Evolutionary conservation across 2,113 vertebrate species (phyloP).

Genomic region (Tragulus kanchil): DNA sequence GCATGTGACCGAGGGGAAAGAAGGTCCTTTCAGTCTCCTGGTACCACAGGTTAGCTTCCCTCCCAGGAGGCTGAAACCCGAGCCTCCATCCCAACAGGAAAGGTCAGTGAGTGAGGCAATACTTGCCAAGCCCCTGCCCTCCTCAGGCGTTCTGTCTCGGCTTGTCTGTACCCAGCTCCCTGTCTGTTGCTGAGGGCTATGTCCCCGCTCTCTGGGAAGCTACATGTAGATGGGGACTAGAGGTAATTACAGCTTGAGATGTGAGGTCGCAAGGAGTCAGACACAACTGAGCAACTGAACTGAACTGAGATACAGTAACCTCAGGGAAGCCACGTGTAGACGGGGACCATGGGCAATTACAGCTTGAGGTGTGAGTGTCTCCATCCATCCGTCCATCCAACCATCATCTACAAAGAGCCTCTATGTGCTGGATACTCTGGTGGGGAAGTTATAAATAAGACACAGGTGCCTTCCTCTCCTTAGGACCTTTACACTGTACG

Average conservation of each 20-base stretch:
- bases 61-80: constrained; percentile 65
- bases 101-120: constrained; percentile 70
- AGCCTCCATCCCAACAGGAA: constrained; percentile 69
- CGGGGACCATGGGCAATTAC: not conserved
- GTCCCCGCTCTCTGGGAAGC: not conserved
- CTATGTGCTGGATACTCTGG: not conserved
- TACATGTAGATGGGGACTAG: not conserved
- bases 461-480: not conserved
- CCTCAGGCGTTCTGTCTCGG: not conserved
- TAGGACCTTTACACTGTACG: not conserved
- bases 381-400: not conserved
- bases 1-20: constrained; percentile 44
- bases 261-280: not conserved
- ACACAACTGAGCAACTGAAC: no score
- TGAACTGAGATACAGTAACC: not conserved
- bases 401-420: not conserved
- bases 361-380: not conserved
- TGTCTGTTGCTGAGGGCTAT: not conserved
- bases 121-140: not conserved
- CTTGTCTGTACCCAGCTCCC: not conserved
- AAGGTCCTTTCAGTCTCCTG: constrained; percentile 51
- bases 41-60: constrained; percentile 26
- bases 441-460: not conserved
- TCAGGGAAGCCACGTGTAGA: not conserved
- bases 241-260: not conserved